Evolutionary conservation across 1,140 invertebrate species (phyloP).

Genomic region (Macrosteles quadrilineatus): DNA sequence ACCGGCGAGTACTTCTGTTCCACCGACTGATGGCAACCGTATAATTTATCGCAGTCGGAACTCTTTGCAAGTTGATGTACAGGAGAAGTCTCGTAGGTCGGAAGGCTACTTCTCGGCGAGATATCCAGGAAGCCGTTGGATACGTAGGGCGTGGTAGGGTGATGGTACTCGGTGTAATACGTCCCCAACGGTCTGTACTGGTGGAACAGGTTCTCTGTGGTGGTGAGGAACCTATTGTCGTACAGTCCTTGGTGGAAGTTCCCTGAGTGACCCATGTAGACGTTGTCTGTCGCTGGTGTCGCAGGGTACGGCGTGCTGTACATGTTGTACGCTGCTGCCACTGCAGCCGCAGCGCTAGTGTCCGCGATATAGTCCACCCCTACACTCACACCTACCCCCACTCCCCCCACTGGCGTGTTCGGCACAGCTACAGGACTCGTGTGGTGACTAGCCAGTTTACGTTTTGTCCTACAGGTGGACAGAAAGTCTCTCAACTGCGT

Average conservation of each 20-base stretch:
- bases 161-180: constrained; percentile 79
- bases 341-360: constrained; percentile 62
- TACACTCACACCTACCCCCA: constrained; percentile 44
- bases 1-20: constrained; percentile 52
- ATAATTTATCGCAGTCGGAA: constrained; percentile 58
- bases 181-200: constrained; percentile 77
- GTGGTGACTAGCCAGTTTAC: constrained; percentile 66
- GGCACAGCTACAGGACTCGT: constrained; percentile 48
- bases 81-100: constrained; percentile 57
- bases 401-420: constrained; percentile 39
- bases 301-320: constrained; percentile 69
- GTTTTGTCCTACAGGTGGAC: constrained; percentile 87
- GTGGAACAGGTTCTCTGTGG: constrained; percentile 81
- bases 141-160: constrained; percentile 63
- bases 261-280: constrained; percentile 68
- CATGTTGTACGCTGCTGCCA: constrained; percentile 77
- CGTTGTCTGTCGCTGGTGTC: constrained; percentile 58
- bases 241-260: constrained; percentile 73
- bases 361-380: constrained; percentile 66
- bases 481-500: constrained; percentile 90
- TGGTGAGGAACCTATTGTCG: constrained; percentile 72
- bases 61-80: constrained; percentile 51
- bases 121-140: constrained; percentile 78
- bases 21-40: constrained; percentile 56
- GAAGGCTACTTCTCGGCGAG: constrained; percentile 54